Evolutionary conservation across 1,140 invertebrate genomes (phyloP).

Genomic region (Achroia grisella): DNA sequence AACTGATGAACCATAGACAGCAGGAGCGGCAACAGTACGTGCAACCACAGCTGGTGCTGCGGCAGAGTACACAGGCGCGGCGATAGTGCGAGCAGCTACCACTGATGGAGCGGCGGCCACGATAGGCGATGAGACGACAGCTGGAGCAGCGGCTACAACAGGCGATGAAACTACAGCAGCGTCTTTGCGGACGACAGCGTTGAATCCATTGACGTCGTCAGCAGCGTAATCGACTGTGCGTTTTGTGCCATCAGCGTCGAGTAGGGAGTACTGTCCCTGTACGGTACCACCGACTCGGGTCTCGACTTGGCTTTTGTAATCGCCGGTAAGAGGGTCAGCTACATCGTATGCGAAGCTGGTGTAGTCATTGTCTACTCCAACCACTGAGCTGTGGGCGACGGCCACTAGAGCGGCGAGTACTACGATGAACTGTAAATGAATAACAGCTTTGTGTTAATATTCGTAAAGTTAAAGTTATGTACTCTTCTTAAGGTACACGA

Average conservation of each 20-base stretch:
- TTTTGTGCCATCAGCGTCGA: conserved; percentile 35
- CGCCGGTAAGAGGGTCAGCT: conserved; percentile 41
- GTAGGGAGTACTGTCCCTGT: conserved; percentile 33
- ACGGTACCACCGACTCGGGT: conserved; percentile 28
- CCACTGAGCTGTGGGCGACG: conserved; percentile 21
- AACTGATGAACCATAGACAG: neutral
- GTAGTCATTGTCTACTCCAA: conserved; percentile 26
- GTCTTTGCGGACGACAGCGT: conserved; percentile 50
- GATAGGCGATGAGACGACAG: neutral
- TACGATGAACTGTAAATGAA: conserved; percentile 33
- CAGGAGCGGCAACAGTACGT: neutral
- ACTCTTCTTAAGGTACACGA: too few relatives aligned
- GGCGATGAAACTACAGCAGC: conserved; percentile 18
- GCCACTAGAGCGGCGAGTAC: conserved; percentile 30
- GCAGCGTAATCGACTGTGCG: conserved; percentile 37
- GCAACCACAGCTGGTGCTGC: neutral
- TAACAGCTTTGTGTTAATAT: neutral
- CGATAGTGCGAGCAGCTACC: conserved; percentile 13
- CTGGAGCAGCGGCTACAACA: neutral
- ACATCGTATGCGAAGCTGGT: conserved; percentile 40
- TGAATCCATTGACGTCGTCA: conserved; percentile 45
- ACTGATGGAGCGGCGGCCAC: conserved; percentile 6
- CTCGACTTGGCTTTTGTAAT: conserved; percentile 43
- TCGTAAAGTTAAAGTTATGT: neutral
- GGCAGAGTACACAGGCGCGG: conserved; percentile 1